phyloP scores from a whole-genome alignment of 2,888 invertebrate species.

The Tetanocera ferruginea region DNA sequence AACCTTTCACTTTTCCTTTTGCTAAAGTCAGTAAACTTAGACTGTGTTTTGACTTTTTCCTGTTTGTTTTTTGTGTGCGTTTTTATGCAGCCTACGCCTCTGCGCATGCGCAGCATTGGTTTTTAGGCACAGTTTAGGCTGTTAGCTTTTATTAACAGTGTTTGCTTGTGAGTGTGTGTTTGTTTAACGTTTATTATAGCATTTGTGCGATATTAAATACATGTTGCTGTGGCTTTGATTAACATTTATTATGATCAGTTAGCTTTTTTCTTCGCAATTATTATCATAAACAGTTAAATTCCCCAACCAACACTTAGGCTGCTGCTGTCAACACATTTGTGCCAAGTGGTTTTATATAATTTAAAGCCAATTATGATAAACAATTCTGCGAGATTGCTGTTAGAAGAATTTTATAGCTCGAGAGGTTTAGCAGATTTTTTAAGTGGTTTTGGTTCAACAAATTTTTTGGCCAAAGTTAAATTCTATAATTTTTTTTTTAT shows the following conservation, averaged over 20 bases:
- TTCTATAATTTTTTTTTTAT: not conserved
- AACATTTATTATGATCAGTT: not conserved
- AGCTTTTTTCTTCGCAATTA: not conserved
- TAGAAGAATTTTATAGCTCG: not conserved
- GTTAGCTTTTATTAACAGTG: too few relatives aligned
- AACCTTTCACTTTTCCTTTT: constrained; percentile 14
- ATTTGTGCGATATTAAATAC: constrained; percentile 11
- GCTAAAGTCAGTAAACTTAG: not conserved
- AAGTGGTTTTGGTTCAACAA: not conserved
- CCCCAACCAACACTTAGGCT: too few relatives aligned
- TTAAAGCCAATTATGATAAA: not conserved
- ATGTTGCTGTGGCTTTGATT: constrained; percentile 6
- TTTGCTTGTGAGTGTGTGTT: too few relatives aligned
- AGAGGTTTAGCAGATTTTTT: not conserved
- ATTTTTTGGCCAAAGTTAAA: not conserved
- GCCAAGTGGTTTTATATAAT: not conserved
- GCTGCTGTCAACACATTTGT: not conserved
- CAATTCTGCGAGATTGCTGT: not conserved
- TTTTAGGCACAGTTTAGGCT: too few relatives aligned
- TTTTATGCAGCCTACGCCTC: too few relatives aligned
- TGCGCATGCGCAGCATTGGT: too few relatives aligned
- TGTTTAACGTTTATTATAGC: not conserved
- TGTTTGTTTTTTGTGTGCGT: too few relatives aligned
- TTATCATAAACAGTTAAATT: too few relatives aligned
- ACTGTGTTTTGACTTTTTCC: too few relatives aligned